Evolutionary conservation across 2,888 invertebrate genomes (phyloP).

Genomic region (Drosophila lutescens): DNA sequence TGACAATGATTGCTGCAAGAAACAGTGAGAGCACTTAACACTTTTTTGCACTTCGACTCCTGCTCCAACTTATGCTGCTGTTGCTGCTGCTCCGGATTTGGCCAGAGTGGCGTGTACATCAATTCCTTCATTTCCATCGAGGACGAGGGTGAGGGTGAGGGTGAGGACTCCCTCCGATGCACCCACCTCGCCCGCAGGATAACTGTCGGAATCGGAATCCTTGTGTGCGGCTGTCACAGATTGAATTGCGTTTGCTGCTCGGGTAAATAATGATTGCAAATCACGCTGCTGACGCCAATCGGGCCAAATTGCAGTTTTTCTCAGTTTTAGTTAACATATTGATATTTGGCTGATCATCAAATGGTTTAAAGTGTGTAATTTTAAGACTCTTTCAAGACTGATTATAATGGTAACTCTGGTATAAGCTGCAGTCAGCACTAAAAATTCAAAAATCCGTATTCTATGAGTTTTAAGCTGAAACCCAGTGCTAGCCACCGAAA

Average conservation of each 20-base stretch:
- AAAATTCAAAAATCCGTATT: not conserved
- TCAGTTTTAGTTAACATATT: not conserved
- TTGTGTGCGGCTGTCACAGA: conserved; percentile 56
- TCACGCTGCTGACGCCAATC: conserved; percentile 45
- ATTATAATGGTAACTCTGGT: no score
- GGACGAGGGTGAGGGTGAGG: not conserved
- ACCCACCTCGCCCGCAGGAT: conserved; percentile 1
- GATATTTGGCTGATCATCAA: not conserved
- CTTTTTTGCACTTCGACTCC: conserved; percentile 58
- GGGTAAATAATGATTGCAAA: conserved; percentile 66
- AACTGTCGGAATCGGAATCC: conserved; percentile 59
- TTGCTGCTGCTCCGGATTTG: conserved; percentile 18
- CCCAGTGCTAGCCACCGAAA: not conserved
- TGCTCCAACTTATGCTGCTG: conserved; percentile 12
- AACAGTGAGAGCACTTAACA: conserved; percentile 75
- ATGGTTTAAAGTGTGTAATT: no score
- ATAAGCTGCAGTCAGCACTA: no score
- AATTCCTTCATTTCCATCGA: conserved; percentile 40
- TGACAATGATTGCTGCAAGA: conserved; percentile 77
- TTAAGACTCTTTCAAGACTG: no score
- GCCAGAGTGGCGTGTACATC: conserved; percentile 49
- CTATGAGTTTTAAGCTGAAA: not conserved
- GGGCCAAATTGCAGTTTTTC: conserved; percentile 48
- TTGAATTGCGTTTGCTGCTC: conserved; percentile 56
- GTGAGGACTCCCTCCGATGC: not conserved